phyloP scores from a whole-genome alignment of 2,113 vertebrate genomes.

The Sigmodon hispidus region DNA sequence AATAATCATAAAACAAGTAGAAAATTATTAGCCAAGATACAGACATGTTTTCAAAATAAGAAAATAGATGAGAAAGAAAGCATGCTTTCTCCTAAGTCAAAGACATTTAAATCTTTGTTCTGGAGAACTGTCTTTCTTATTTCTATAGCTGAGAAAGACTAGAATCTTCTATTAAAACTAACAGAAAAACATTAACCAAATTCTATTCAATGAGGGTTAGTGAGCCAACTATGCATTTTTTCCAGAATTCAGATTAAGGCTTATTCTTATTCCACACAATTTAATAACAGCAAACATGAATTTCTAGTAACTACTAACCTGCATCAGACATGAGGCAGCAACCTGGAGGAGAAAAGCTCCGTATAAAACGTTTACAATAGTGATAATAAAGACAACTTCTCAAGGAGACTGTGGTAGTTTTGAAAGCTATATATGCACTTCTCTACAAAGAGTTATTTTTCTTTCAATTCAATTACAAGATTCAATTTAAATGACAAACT shows the following conservation, averaged over 20 bases:
- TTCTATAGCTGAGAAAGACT: slow-evolving; percentile 39
- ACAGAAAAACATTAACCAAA: slow-evolving; percentile 45
- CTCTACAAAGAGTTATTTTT: slow-evolving; percentile 44
- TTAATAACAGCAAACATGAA: slow-evolving; percentile 71
- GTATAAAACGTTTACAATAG: slow-evolving; percentile 76
- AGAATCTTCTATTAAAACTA: slow-evolving; percentile 55
- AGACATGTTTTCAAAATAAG: slow-evolving; percentile 46
- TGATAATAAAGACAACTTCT: slow-evolving; percentile 25
- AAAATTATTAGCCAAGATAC: slow-evolving; percentile 58
- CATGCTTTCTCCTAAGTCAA: slow-evolving; percentile 63
- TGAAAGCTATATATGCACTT: slow-evolving; percentile 40
- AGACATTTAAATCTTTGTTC: slow-evolving; percentile 8
- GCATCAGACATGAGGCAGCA: slow-evolving; percentile 76
- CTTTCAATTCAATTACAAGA: background rate
- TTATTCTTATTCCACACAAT: slow-evolving; percentile 69
- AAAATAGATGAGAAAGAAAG: slow-evolving; percentile 40
- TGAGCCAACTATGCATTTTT: slow-evolving; percentile 23
- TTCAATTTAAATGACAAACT: slow-evolving; percentile 22
- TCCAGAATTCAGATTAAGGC: slow-evolving; percentile 63
- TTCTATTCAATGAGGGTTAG: slow-evolving; percentile 61
- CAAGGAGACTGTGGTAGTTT: slow-evolving; percentile 48
- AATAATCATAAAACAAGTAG: slow-evolving; percentile 54
- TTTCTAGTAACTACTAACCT: slow-evolving; percentile 78
- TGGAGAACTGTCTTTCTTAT: slow-evolving; percentile 38
- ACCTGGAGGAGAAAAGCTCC: slow-evolving; percentile 78